Percentiles rank a stretch among this genome's conserved stretches.
These are phyloP conservation scores for Setophaga petechia DNA, from an alignment of 2,113 vertebrate genomes.

Conservation along the genomic window DNA sequence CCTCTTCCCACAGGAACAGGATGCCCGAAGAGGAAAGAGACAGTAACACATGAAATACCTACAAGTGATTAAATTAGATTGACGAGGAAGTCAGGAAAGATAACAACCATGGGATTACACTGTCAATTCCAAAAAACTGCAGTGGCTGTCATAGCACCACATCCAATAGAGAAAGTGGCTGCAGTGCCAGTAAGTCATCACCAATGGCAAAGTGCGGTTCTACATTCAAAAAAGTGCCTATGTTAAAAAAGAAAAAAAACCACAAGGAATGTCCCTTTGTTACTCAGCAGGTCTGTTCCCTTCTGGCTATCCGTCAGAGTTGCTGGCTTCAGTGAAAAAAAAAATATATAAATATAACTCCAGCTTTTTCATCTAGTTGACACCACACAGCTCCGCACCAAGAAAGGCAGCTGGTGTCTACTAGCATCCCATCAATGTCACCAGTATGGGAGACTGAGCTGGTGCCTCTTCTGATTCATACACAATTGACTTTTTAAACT, in stretches of 20 bases:
- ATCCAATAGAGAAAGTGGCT: neutral
- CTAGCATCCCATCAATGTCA: neutral
- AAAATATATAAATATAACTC: neutral
- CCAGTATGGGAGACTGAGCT: neutral
- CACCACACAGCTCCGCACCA: neutral
- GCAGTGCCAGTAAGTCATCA: neutral
- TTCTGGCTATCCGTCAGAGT: neutral
- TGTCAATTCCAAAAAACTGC: constrained; percentile 27
- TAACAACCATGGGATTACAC: neutral
- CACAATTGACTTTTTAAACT: neutral
- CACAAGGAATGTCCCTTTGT: neutral
- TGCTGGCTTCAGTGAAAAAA: neutral
- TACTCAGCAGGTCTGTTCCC: neutral
- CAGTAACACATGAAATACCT: constrained; percentile 26
- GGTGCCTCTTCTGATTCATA: neutral
- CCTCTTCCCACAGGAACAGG: constrained; percentile 1
- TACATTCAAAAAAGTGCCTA: neutral
- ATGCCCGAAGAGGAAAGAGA: constrained; percentile 17
- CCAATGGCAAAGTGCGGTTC: neutral
- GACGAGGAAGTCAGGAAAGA: constrained; percentile 25
- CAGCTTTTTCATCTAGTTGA: neutral
- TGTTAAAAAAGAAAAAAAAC: neutral
- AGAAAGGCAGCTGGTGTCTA: neutral
- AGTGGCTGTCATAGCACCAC: neutral
- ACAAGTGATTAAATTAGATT: constrained; percentile 26